Evolutionary conservation across 2,888 invertebrate genomes (phyloP).

Genomic region (Pseudolycoriella hygida): DNA sequence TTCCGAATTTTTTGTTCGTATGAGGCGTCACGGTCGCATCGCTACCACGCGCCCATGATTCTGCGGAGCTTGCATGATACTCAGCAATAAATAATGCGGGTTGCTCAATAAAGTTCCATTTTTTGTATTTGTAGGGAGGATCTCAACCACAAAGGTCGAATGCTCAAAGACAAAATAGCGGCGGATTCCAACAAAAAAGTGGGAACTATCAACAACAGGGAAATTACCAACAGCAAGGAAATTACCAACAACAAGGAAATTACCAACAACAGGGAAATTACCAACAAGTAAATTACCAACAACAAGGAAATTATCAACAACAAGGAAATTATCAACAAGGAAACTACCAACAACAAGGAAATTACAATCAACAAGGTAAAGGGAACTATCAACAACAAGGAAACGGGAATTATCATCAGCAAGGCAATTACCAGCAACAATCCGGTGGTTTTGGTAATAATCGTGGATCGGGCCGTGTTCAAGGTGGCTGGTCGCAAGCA

Average conservation of each 20-base stretch:
- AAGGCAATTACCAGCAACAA: slow-evolving; percentile 9
- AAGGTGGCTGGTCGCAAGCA: slow-evolving; percentile 24
- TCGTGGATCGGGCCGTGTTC: slow-evolving; percentile 19
- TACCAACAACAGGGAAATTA: no score
- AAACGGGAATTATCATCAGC: slow-evolving; percentile 8
- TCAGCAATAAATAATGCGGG: no score
- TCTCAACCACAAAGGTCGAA: slow-evolving; percentile 1
- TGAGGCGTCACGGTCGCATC: no score
- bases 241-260: no score
- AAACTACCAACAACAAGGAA: slow-evolving; percentile 8
- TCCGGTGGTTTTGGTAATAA: slow-evolving; percentile 7
- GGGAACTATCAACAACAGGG: no score
- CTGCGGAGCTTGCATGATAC: no score
- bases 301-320: slow-evolving; percentile 9
- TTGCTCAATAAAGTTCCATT: background rate
- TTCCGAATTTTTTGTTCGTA: no score
- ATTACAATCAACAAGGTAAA: slow-evolving; percentile 5
- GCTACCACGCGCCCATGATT: no score
- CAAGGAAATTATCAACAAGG: slow-evolving; percentile 7
- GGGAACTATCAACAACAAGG: slow-evolving; percentile 7
- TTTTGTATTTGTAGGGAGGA: no score
- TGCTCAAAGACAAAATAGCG: background rate
- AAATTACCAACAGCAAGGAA: no score
- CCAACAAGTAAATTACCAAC: no score
- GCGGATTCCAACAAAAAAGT: slow-evolving; percentile 6